phyloP scores from a whole-genome alignment of 2,113 vertebrate species.

The Archocentrus centrarchus region DNA sequence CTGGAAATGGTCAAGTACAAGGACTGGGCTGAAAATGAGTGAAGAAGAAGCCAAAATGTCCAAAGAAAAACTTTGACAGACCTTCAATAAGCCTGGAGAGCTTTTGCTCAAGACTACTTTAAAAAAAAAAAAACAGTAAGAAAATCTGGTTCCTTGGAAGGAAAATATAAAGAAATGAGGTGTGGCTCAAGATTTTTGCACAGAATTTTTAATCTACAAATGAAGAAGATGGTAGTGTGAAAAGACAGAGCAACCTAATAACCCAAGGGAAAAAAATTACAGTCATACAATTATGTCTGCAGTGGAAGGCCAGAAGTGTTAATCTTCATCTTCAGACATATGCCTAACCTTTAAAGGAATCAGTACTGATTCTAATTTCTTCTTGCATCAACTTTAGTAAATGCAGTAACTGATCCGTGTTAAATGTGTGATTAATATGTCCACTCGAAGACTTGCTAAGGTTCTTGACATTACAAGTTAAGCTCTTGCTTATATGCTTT shows the following conservation, averaged over 20 bases:
- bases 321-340: neutral
- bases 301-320: neutral
- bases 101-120: too few relatives aligned
- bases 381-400: neutral
- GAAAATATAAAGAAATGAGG: too few relatives aligned
- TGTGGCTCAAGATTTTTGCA: too few relatives aligned
- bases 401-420: neutral
- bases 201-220: too few relatives aligned
- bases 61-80: too few relatives aligned
- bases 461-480: neutral
- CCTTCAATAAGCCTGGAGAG: too few relatives aligned
- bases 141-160: too few relatives aligned
- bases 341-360: neutral
- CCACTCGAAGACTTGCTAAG: neutral
- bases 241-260: too few relatives aligned
- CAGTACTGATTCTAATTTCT: neutral
- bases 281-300: neutral
- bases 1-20: neutral
- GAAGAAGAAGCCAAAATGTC: neutral
- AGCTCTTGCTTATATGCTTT: constrained; percentile 12
- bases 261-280: too few relatives aligned
- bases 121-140: too few relatives aligned
- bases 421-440: constrained; percentile 3
- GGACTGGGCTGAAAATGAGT: too few relatives aligned
- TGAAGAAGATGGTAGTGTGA: too few relatives aligned